Percentiles rank a stretch among this genome's conserved stretches.
phyloP scores from a whole-genome alignment of 2,113 vertebrate species.

The Hemibagrus wyckioides region DNA sequence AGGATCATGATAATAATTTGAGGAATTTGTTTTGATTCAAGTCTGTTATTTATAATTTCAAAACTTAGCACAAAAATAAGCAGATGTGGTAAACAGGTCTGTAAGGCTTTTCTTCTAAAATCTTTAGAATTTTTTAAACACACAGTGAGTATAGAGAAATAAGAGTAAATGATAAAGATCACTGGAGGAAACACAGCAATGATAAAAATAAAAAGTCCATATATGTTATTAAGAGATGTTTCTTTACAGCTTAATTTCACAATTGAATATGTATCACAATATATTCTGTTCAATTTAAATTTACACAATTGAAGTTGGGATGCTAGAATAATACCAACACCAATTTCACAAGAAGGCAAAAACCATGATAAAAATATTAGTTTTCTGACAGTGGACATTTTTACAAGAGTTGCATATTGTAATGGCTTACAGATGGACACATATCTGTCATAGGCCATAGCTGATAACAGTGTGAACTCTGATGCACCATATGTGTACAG shows the following conservation, averaged over 20 bases:
- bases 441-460: slow-evolving; percentile 17
- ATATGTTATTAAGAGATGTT: slow-evolving; percentile 14
- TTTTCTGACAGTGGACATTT: neutral
- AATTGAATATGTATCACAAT: slow-evolving; percentile 14
- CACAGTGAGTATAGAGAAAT: neutral
- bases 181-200: slow-evolving; percentile 23
- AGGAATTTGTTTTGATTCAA: neutral
- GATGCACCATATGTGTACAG: neutral
- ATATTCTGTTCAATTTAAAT: neutral
- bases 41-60: neutral
- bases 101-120: slow-evolving; percentile 3
- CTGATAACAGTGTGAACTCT: slow-evolving; percentile 1
- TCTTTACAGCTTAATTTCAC: slow-evolving; percentile 35
- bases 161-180: neutral
- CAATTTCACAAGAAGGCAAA: neutral
- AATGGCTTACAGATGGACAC: slow-evolving; percentile 19
- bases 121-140: no score
- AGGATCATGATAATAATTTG: neutral
- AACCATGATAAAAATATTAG: neutral
- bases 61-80: slow-evolving; percentile 8
- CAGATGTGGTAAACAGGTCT: slow-evolving; percentile 13
- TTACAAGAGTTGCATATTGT: neutral
- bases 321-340: neutral
- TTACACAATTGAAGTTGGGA: slow-evolving; percentile 6
- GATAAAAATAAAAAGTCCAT: slow-evolving; percentile 22